Evolutionary conservation across 1,140 invertebrate species (phyloP).

Genomic region (Geopemphigus sp.): DNA sequence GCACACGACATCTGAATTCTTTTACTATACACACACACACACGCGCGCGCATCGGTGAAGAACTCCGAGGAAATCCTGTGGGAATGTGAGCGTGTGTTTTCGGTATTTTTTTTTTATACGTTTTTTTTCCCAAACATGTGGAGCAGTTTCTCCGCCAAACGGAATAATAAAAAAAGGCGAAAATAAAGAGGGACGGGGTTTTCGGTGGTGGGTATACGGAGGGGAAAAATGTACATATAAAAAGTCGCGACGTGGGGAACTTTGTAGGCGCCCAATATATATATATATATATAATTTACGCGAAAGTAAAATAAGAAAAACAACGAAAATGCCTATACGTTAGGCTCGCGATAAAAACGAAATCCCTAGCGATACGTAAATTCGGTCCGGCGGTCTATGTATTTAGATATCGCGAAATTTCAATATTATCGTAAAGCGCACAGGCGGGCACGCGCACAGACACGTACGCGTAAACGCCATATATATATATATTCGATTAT

Average conservation of each 20-base stretch:
- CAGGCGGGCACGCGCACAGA: too few species aligned
- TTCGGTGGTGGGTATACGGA: background rate
- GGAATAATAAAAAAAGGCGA: slow-evolving; percentile 29
- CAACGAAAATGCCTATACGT: too few species aligned
- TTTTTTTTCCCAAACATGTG: background rate
- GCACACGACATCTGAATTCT: background rate
- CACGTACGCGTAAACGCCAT: too few species aligned
- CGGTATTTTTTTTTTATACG: background rate
- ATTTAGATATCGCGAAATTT: too few species aligned
- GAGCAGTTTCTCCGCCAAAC: background rate
- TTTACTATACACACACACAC: background rate
- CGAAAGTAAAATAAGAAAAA: too few species aligned
- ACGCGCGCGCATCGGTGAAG: background rate
- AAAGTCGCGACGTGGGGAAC: background rate
- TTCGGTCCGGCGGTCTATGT: too few species aligned
- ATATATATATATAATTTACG: background rate
- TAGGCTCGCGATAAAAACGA: too few species aligned
- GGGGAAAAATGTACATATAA: background rate
- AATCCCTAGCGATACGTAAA: too few species aligned
- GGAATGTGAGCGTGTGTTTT: background rate
- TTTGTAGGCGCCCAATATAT: background rate
- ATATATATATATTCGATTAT: too few species aligned
- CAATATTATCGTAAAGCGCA: too few species aligned
- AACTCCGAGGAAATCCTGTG: background rate
- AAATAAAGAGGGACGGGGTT: background rate